Percentiles rank a stretch among this genome's conserved stretches.
phyloP scores from a whole-genome alignment of 1,140 invertebrate species.

The Solen grandis region DNA sequence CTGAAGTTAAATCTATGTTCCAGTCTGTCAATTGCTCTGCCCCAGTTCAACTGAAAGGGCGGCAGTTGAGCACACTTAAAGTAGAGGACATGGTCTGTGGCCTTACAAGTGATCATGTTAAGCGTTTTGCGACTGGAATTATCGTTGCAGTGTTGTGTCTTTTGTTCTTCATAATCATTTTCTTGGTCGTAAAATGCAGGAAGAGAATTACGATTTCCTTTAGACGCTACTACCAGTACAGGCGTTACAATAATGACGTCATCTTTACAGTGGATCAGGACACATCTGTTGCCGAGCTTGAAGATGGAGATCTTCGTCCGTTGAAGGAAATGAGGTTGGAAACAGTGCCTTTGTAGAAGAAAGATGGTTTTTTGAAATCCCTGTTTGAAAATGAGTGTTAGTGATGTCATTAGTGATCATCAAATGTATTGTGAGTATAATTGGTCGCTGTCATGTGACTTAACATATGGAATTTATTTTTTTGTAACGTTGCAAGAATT shows the following conservation, averaged over 20 bases:
- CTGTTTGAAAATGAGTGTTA: too few relatives aligned
- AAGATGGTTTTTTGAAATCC: too few relatives aligned
- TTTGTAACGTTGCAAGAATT: too few relatives aligned
- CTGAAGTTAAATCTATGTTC: conserved; percentile 17
- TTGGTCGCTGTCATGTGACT: too few relatives aligned
- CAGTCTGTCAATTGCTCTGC: conserved; percentile 4
- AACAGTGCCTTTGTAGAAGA: conserved; percentile 5
- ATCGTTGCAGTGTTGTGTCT: conserved; percentile 28
- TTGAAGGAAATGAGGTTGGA: conserved; percentile 36
- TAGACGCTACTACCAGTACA: conserved; percentile 41
- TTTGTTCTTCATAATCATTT: not conserved
- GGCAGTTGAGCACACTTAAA: not conserved
- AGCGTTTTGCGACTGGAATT: conserved; percentile 27
- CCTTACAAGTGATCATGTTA: not conserved
- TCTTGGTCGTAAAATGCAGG: conserved; percentile 9
- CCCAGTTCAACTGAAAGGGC: not conserved
- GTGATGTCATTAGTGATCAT: too few relatives aligned
- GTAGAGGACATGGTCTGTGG: not conserved
- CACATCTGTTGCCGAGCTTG: conserved; percentile 41
- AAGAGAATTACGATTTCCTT: conserved; percentile 31
- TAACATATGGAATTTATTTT: too few relatives aligned
- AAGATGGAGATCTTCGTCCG: conserved; percentile 35
- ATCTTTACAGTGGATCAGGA: conserved; percentile 52
- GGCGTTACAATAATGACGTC: conserved; percentile 42
- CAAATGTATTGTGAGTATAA: too few relatives aligned